Evolutionary conservation across 2,888 invertebrate species (phyloP).

Genomic region (Phaedon cochleariae): DNA sequence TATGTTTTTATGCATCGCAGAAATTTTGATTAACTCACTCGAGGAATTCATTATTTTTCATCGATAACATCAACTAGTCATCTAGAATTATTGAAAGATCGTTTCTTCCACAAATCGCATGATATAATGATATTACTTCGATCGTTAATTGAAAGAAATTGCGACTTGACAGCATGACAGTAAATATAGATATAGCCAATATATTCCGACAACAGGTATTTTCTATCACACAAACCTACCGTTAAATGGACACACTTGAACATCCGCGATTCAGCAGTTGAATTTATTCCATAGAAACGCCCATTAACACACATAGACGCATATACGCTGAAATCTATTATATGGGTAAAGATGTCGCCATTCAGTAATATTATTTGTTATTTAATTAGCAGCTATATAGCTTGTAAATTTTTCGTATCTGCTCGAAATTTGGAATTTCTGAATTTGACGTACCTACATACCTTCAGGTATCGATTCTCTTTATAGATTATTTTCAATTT

Average conservation of each 20-base stretch:
- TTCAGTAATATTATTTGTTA: not conserved
- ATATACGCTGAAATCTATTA: conserved; percentile 4
- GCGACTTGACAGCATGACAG: not conserved
- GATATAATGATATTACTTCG: not conserved
- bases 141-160: not conserved
- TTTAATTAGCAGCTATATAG: not conserved
- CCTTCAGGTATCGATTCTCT: too few species aligned
- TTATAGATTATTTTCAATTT: too few species aligned
- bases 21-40: too few species aligned
- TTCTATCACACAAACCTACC: conserved; percentile 7
- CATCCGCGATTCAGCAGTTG: conserved; percentile 28
- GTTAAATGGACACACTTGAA: conserved; percentile 18
- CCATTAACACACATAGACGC: conserved; percentile 2
- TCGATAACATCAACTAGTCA: too few species aligned
- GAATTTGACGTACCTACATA: too few species aligned
- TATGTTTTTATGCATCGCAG: too few species aligned
- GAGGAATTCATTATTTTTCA: too few species aligned
- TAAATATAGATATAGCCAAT: not conserved
- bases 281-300: conserved; percentile 24
- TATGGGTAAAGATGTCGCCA: conserved; percentile 4
- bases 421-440: not conserved
- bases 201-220: not conserved
- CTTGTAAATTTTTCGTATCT: not conserved
- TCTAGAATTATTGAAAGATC: too few species aligned
- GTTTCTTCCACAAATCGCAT: too few species aligned